These are phyloP conservation scores for Labeo catla DNA, from an alignment of 2,113 vertebrate species.

Conservation along the genomic window DNA sequence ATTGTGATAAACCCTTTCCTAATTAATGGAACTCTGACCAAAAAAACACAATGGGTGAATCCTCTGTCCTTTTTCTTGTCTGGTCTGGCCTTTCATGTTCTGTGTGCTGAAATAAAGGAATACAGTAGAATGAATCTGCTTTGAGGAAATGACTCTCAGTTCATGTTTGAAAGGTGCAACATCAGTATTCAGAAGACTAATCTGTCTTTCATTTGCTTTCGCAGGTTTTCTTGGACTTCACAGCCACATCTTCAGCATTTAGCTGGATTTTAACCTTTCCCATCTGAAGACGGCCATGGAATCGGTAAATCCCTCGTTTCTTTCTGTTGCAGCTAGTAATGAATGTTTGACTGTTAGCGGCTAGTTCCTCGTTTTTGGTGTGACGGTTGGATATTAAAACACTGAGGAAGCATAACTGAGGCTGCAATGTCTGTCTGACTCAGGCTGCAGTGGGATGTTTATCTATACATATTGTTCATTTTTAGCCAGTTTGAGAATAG, in stretches of 20 bases:
- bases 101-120: not conserved
- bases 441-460: not conserved
- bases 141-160: not conserved
- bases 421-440: not conserved
- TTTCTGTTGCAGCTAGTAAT: not conserved
- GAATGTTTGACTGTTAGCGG: not conserved
- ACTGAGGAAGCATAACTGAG: not conserved
- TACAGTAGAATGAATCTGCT: not conserved
- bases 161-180: conserved; percentile 59
- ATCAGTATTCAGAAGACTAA: conserved; percentile 61
- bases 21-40: not conserved
- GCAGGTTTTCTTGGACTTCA: conserved; percentile 78
- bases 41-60: not conserved
- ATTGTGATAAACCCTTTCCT: conserved; percentile 67
- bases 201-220: conserved; percentile 68
- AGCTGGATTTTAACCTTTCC: conserved; percentile 83
- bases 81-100: not conserved
- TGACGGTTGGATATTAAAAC: not conserved
- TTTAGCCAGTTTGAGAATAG: not conserved
- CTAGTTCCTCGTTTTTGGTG: not conserved
- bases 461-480: not conserved
- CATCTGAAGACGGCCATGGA: conserved; percentile 87
- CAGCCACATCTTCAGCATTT: conserved; percentile 60
- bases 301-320: conserved; percentile 83
- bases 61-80: not conserved